phyloP scores from a whole-genome alignment of 1,140 invertebrate species.

The Drosophila ananassae region DNA sequence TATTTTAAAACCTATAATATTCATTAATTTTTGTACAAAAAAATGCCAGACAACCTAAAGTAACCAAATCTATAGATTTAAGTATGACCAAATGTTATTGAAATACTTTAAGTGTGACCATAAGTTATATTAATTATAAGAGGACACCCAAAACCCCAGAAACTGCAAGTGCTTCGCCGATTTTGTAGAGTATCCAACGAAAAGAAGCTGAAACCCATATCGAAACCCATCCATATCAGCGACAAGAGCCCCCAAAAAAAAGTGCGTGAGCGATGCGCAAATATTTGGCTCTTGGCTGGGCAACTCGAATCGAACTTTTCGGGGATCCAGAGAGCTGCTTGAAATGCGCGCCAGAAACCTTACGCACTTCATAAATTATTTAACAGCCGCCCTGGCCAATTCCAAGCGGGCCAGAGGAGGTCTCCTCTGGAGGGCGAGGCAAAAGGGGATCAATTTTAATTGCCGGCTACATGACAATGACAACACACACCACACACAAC shows the following conservation, averaged over 20 bases:
- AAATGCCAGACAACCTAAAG: too few species aligned
- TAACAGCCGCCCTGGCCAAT: conserved; percentile 64
- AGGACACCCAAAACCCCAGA: too few species aligned
- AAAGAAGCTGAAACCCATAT: conserved; percentile 4
- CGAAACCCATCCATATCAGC: conserved; percentile 1
- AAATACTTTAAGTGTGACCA: too few species aligned
- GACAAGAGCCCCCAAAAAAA: conserved; percentile 23
- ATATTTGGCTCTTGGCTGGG: conserved; percentile 39
- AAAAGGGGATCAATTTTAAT: conserved; percentile 72
- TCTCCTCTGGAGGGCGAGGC: conserved; percentile 6
- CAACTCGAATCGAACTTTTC: neutral
- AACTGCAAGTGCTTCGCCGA: too few species aligned
- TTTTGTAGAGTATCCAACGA: conserved; percentile 7
- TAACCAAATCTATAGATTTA: too few species aligned
- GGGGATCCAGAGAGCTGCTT: conserved; percentile 48
- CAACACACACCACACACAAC: conserved; percentile 19
- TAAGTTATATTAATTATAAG: neutral
- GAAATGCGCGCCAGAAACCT: conserved; percentile 71
- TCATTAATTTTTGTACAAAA: too few species aligned
- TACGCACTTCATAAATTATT: conserved; percentile 82
- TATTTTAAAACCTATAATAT: neutral
- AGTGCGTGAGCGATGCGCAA: conserved; percentile 67
- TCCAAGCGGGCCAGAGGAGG: conserved; percentile 8
- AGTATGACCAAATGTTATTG: too few species aligned
- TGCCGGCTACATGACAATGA: conserved; percentile 71